Conservation (phyloP, 2,797 vertebrate species). For the Coregonus suidteri region DNA sequence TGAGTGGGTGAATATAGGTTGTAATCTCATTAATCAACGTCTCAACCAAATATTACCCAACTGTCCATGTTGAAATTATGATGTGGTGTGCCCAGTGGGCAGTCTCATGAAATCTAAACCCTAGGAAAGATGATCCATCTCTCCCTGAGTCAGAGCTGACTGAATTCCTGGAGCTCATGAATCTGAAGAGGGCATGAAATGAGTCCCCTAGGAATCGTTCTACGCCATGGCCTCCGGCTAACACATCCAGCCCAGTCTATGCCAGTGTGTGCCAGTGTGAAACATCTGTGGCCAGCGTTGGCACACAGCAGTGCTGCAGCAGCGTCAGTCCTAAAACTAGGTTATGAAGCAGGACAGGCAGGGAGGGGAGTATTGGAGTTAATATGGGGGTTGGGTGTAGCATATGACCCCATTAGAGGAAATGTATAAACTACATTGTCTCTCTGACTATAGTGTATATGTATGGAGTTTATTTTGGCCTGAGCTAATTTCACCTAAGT, state of each 20-base stretch:
- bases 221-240: not conserved
- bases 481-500: not conserved
- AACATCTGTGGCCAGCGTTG: constrained; percentile 7
- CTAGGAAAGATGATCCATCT: not conserved
- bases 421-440: not conserved
- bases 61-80: too few species aligned
- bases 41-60: too few species aligned
- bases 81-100: not conserved
- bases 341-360: constrained; percentile 1
- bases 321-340: constrained; percentile 3
- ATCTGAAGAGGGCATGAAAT: constrained; percentile 2
- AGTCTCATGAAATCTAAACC: not conserved
- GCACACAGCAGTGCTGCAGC: not conserved
- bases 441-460: not conserved
- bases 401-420: constrained; percentile 1
- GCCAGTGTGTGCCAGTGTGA: not conserved
- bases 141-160: not conserved
- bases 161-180: not conserved
- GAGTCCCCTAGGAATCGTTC: not conserved
- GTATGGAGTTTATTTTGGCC: not conserved
- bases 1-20: too few species aligned
- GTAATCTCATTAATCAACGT: too few species aligned
- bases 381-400: not conserved
- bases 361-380: not conserved
- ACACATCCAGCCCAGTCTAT: not conserved